Conservation (phyloP, 2,797 vertebrate species). For the Crenuchus spilurus region DNA sequence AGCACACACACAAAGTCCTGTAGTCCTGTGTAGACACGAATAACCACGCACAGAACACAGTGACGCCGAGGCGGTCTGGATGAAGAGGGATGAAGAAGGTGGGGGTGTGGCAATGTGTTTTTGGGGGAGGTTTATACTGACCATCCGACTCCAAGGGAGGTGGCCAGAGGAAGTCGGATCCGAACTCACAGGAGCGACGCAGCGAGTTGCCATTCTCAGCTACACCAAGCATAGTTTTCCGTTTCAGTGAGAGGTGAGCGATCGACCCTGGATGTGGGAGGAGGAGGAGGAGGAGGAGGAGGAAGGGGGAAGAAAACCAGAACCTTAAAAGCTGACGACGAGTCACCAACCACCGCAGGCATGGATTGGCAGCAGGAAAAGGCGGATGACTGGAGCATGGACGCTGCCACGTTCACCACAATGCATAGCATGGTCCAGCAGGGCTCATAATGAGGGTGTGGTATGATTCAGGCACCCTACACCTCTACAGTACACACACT, state of each 20-base stretch:
- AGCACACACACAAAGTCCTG: slow-evolving; percentile 29
- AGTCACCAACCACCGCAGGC: slow-evolving; percentile 12
- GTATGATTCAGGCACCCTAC: slow-evolving; percentile 33
- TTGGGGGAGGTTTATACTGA: slow-evolving; percentile 58
- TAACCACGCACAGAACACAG: slow-evolving; percentile 31
- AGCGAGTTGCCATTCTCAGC: slow-evolving; percentile 82
- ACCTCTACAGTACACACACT: slow-evolving; percentile 11
- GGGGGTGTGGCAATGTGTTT: background rate
- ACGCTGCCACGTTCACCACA: slow-evolving; percentile 13
- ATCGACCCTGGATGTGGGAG: slow-evolving; percentile 60
- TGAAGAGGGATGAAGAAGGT: slow-evolving; percentile 20
- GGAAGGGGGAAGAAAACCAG: slow-evolving; percentile 52
- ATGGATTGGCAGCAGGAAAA: slow-evolving; percentile 31
- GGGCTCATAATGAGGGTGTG: slow-evolving; percentile 12
- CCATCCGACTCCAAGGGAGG: slow-evolving; percentile 83
- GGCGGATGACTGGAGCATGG: slow-evolving; percentile 41
- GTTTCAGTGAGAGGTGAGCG: slow-evolving; percentile 80
- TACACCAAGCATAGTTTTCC: slow-evolving; percentile 77
- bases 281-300: slow-evolving; percentile 30
- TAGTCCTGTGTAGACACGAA: slow-evolving; percentile 20
- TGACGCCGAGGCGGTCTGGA: slow-evolving; percentile 27
- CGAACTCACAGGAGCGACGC: slow-evolving; percentile 82
- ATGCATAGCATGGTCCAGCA: slow-evolving; percentile 17
- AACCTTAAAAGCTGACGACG: slow-evolving; percentile 51
- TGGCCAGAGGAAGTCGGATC: slow-evolving; percentile 83